Conservation (phyloP, 2,888 invertebrate genomes). For the Polyommatus iphigenia region DNA sequence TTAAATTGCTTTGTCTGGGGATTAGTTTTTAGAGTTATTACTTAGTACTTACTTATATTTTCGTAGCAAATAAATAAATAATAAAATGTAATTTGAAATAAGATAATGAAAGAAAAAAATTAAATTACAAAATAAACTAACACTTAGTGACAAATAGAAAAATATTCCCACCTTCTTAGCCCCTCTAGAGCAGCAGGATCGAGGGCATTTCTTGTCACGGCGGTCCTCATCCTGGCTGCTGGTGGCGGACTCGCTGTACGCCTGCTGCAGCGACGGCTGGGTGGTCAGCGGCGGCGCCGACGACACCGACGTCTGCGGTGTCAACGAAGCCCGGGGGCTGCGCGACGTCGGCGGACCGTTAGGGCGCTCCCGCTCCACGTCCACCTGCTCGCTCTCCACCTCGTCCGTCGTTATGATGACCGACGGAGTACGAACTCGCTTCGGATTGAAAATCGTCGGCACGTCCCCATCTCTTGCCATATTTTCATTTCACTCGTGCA, state of each 20-base stretch:
- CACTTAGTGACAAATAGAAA: not conserved
- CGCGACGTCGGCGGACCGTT: constrained; percentile 74
- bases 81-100: not conserved
- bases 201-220: constrained; percentile 81
- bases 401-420: constrained; percentile 85
- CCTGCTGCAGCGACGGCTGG: constrained; percentile 73
- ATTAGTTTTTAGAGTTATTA: too few species aligned
- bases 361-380: constrained; percentile 62
- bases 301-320: constrained; percentile 72
- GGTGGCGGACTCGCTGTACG: constrained; percentile 75
- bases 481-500: constrained; percentile 45
- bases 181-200: constrained; percentile 89
- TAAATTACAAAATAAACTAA: not conserved
- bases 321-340: constrained; percentile 70
- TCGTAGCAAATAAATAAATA: not conserved
- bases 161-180: constrained; percentile 85
- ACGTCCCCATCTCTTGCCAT: constrained; percentile 88
- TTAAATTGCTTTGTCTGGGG: too few species aligned
- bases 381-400: constrained; percentile 66
- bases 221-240: constrained; percentile 83
- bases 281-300: constrained; percentile 73
- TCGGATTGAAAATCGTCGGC: constrained; percentile 90
- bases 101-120: not conserved
- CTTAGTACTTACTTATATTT: too few species aligned
- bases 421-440: constrained; percentile 84